A percentile compares a stretch with the other conserved stretches of the same genome.
phyloP scores from a whole-genome alignment of 2,888 invertebrate species.

The Lymantria dispar region DNA sequence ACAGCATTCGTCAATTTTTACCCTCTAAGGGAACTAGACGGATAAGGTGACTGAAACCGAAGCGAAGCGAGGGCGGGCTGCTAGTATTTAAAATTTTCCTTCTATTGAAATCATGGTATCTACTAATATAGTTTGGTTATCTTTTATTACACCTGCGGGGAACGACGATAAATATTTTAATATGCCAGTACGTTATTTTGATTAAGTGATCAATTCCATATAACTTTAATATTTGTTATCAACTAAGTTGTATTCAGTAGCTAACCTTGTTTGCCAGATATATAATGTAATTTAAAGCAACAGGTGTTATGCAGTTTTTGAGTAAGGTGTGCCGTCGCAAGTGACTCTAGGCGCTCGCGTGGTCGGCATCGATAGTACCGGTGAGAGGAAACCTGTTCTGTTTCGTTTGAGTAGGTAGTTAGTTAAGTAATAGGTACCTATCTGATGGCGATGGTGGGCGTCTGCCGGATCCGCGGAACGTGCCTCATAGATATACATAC shows the following conservation, averaged over 20 bases:
- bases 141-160: too few species aligned
- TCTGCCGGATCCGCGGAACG: constrained; percentile 38
- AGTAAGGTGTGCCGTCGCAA: constrained; percentile 12
- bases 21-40: too few species aligned
- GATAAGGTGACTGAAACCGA: too few species aligned
- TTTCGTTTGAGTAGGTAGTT: constrained; percentile 34
- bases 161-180: too few species aligned
- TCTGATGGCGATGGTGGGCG: constrained; percentile 51
- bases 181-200: neutral
- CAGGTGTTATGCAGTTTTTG: constrained; percentile 18
- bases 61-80: too few species aligned
- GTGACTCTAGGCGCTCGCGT: constrained; percentile 39
- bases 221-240: neutral
- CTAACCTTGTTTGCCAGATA: neutral
- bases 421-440: neutral
- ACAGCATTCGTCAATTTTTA: too few species aligned
- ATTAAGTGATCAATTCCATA: neutral
- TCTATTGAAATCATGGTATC: too few species aligned
- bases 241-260: neutral
- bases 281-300: neutral
- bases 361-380: constrained; percentile 40
- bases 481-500: constrained; percentile 11
- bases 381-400: constrained; percentile 78
- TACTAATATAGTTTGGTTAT: too few species aligned
- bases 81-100: too few species aligned